Base-by-base conservation (phyloP, 2,113 vertebrate genomes). In the Megatriorchis doriae region DNA sequence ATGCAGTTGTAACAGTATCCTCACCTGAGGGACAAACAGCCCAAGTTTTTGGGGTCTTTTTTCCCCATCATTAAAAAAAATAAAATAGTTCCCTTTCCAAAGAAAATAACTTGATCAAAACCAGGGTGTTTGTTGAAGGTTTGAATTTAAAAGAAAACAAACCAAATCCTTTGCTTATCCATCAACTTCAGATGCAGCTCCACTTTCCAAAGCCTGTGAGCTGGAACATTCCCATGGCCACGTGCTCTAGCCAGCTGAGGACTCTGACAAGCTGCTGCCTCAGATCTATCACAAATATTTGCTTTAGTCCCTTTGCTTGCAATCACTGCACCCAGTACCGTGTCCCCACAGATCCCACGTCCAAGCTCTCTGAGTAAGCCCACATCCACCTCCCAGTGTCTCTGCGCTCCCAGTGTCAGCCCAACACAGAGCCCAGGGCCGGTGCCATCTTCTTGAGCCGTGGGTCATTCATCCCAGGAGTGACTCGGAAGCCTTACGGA, bases 271-370 rank as follows among this genome's bases (percentile, higher is more conserved):
- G 58, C 71, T 72, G 43, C 75, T 68, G 25, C 66, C 36, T 3
- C 6, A 22, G 23, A 3, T 65, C 42, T n/a, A 4, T 2, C 52
- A 15, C 2, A 25, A 15, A 22, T 18, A 1, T 21, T 50, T 3
- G 7, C 65, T 36, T 48, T 1, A 13, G 9, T 10, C 32, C 14
- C 55, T 71, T 6, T 11, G 1, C 26, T 1, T 19, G 17, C 2
- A 2, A 4, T 32, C 0, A 9, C 79, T 65, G 50, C 5, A 3
- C 47, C 48, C 29, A 10, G 6, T 2, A 4, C 68, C 4, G 11
- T 0, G 5, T 32, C 68, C 10, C 7, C 27, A 4, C 3, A 0
- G 2, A 2, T 40, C 29, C 56, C 10, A 0, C 15, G 3, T 9
- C 79, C 65, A 21, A 10, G 80, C 75, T 80, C 43, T 21, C 18